These are phyloP conservation scores for Drosophila littoralis DNA, from an alignment of 1,140 invertebrate genomes.

Conservation along the genomic window DNA sequence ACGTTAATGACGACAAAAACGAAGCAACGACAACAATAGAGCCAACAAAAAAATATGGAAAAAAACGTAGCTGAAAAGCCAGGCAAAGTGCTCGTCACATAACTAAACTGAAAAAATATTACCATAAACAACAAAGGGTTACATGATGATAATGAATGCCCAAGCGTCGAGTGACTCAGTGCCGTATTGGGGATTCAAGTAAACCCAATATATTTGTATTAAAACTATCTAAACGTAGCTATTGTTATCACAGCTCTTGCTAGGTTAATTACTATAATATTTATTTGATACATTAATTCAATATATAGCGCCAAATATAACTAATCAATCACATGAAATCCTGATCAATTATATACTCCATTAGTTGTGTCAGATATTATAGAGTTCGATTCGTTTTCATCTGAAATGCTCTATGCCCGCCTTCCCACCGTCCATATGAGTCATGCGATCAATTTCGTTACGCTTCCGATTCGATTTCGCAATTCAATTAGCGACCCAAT, in stretches of 20 bases:
- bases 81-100: conserved; percentile 41
- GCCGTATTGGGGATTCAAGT: neutral
- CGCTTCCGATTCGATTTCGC: conserved; percentile 57
- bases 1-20: conserved; percentile 78
- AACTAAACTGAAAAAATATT: conserved; percentile 28
- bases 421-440: conserved; percentile 9
- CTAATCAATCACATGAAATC: conserved; percentile 30
- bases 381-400: conserved; percentile 12
- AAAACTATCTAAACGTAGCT: neutral
- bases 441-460: conserved; percentile 65
- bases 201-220: neutral
- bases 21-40: conserved; percentile 55
- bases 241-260: neutral
- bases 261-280: conserved; percentile 4
- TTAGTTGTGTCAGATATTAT: conserved; percentile 1
- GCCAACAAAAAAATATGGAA: conserved; percentile 11
- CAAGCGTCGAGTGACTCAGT: conserved; percentile 37
- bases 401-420: neutral
- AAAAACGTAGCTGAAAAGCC: conserved; percentile 26
- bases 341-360: conserved; percentile 10
- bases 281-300: neutral
- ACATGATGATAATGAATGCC: conserved; percentile 34
- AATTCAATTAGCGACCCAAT: conserved; percentile 73
- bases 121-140: conserved; percentile 38
- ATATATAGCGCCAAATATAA: neutral